Evolutionary conservation across 2,888 invertebrate species (phyloP).

Genomic region (Cryptocephalus moraei): DNA sequence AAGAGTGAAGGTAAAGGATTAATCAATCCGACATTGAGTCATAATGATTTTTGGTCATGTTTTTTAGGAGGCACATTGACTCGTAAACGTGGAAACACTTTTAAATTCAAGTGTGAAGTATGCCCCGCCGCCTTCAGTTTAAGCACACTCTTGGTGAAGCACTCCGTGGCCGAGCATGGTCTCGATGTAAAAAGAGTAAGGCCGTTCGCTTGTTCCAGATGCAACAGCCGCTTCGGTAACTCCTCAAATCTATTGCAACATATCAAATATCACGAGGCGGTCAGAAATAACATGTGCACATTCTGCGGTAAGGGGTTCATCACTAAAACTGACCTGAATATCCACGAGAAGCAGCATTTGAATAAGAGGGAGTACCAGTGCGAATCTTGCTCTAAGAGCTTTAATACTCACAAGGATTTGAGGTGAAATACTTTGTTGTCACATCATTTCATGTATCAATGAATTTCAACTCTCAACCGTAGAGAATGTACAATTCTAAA

Average conservation of each 20-base stretch:
- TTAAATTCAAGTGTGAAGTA: slow-evolving; percentile 17
- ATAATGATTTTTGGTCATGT: no score
- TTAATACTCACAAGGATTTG: slow-evolving; percentile 26
- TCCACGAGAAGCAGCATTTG: slow-evolving; percentile 26
- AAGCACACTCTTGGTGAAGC: slow-evolving; percentile 18
- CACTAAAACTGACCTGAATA: slow-evolving; percentile 24
- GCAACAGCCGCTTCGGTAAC: slow-evolving; percentile 22
- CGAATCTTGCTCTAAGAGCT: slow-evolving; percentile 23
- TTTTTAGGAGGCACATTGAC: no score
- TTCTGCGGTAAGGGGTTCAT: slow-evolving; percentile 35
- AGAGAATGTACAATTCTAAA: not conserved
- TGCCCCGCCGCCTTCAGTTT: slow-evolving; percentile 15
- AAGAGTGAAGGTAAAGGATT: no score
- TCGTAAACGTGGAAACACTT: slow-evolving; percentile 8
- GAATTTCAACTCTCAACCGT: not conserved
- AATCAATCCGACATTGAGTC: no score
- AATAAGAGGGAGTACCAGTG: slow-evolving; percentile 25
- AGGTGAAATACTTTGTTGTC: slow-evolving; percentile 8
- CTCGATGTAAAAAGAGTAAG: slow-evolving; percentile 20
- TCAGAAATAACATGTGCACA: slow-evolving; percentile 23
- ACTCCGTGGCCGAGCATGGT: slow-evolving; percentile 19
- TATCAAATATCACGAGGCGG: slow-evolving; percentile 24
- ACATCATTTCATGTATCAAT: not conserved
- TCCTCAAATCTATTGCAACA: slow-evolving; percentile 25
- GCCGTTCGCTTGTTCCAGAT: slow-evolving; percentile 24